A percentile compares a stretch with the other conserved stretches of the same genome.
phyloP scores from a whole-genome alignment of 2,888 invertebrate genomes.

The Pediacus dermestoides region DNA sequence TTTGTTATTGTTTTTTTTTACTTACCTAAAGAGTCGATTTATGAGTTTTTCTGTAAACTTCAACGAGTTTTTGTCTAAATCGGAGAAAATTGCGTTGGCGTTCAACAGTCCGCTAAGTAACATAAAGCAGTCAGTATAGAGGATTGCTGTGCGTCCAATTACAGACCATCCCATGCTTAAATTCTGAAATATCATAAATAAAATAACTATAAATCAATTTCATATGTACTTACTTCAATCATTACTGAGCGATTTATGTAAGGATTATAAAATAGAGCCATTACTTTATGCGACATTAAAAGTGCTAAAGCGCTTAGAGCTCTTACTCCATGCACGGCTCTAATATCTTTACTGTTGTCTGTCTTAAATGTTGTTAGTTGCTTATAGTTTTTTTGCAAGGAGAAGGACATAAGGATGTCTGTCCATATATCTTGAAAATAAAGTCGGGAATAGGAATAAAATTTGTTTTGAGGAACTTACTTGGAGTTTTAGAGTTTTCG shows the following conservation, averaged over 20 bases:
- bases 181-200: conserved; percentile 33
- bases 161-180: conserved; percentile 56
- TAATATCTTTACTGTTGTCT: conserved; percentile 49
- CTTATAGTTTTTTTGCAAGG: conserved; percentile 52
- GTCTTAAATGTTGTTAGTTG: conserved; percentile 48
- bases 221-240: conserved; percentile 49
- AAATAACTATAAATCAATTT: conserved; percentile 5
- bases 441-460: too few species aligned
- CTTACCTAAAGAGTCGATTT: conserved; percentile 57
- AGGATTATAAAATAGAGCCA: conserved; percentile 59
- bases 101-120: conserved; percentile 60
- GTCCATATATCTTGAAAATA: too few species aligned
- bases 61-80: conserved; percentile 53
- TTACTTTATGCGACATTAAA: conserved; percentile 57
- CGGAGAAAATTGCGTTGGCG: conserved; percentile 54
- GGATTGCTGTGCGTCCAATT: conserved; percentile 57
- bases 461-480: too few species aligned
- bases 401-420: too few species aligned
- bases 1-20: too few species aligned
- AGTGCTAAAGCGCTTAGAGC: conserved; percentile 56
- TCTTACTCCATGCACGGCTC: conserved; percentile 55
- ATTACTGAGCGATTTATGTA: conserved; percentile 56
- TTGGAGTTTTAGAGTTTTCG: too few species aligned
- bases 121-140: conserved; percentile 62
- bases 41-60: conserved; percentile 53